These are phyloP conservation scores for Lepidochrysops patricia DNA, from an alignment of 2,888 invertebrate species.

Conservation along the genomic window DNA sequence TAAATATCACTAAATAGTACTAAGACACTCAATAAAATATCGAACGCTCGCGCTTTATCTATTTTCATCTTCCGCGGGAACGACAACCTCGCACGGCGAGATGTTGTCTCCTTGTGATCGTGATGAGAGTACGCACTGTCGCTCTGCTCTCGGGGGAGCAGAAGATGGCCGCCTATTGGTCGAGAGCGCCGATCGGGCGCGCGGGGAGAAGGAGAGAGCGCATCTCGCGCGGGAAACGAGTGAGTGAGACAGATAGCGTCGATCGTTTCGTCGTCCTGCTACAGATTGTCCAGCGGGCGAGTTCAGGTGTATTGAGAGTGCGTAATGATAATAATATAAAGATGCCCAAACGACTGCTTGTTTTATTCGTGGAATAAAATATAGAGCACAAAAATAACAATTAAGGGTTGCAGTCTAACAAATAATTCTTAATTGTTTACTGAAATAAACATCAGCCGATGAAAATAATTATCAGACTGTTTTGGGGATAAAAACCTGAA, in stretches of 20 bases:
- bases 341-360: slow-evolving; percentile 49
- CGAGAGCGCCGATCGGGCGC: slow-evolving; percentile 56
- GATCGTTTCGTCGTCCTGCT: slow-evolving; percentile 57
- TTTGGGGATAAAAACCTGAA: too few relatives aligned
- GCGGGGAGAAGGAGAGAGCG: slow-evolving; percentile 64
- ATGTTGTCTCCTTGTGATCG: slow-evolving; percentile 66
- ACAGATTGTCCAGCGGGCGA: slow-evolving; percentile 57
- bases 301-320: slow-evolving; percentile 64
- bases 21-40: slow-evolving; percentile 47
- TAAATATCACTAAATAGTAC: slow-evolving; percentile 41
- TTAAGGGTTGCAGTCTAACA: slow-evolving; percentile 35
- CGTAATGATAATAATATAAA: slow-evolving; percentile 65
- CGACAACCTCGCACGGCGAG: slow-evolving; percentile 69
- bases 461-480: too few relatives aligned
- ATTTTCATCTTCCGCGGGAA: slow-evolving; percentile 45
- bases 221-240: slow-evolving; percentile 49
- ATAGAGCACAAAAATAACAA: slow-evolving; percentile 31
- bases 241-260: slow-evolving; percentile 58
- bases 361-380: slow-evolving; percentile 39
- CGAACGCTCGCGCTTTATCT: slow-evolving; percentile 40
- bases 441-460: too few relatives aligned
- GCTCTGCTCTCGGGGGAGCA: slow-evolving; percentile 74
- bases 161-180: slow-evolving; percentile 70
- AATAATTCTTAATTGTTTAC: too few relatives aligned
- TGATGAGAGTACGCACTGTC: slow-evolving; percentile 74